Base-by-base conservation (phyloP, 2,797 vertebrate genomes). In the Pteronotus mesoamericanus region DNA sequence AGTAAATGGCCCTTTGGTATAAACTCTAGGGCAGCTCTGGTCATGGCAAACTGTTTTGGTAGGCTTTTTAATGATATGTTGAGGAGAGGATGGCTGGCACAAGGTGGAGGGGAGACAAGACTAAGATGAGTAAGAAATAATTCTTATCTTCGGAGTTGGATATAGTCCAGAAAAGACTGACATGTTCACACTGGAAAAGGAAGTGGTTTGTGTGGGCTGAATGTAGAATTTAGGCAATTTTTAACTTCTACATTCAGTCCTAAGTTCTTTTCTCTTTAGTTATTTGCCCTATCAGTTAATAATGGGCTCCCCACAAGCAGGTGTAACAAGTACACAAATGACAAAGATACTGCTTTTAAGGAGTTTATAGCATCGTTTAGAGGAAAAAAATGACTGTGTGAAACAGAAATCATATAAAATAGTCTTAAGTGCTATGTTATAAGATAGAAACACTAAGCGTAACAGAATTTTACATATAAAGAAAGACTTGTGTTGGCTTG, bases 351-450 rank as follows among this genome's bases (percentile, higher is more conserved):
- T 44, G 15, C 44, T 39, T 91, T 69, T 51, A 84, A n/a, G 37
- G 53, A 34, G 10, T 61, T 64, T 71, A 34, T 69, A 57, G 7
- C 15, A 59, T 84, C 5, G 78, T 59, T 29, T 48, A 9, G 39
- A 32, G 48, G 26, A 80, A 84, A 77, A n/a, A 42, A 61, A 64
- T 71, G 53, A 88, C 42, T 3, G 32, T 2, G 15, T 11, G 37
- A 85, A 91, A 82, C 68, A 95, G n/a, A 90, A 66, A 80, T 89
- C 19, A 59, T 55, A 32, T 84, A 71, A 86, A 89, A 44, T 19
- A 42, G 39, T 39, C 29, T 39, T 51, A n/a, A 18, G 37, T 19
- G 4, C 34, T 77, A 11, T 91, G 37, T 72, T 87, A 59, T 29
- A 91, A 12, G 21, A 79, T 39, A 48, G 5, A 26, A 80, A 77